phyloP scores from a whole-genome alignment of 2,797 vertebrate species.

The Myotis planiceps region DNA sequence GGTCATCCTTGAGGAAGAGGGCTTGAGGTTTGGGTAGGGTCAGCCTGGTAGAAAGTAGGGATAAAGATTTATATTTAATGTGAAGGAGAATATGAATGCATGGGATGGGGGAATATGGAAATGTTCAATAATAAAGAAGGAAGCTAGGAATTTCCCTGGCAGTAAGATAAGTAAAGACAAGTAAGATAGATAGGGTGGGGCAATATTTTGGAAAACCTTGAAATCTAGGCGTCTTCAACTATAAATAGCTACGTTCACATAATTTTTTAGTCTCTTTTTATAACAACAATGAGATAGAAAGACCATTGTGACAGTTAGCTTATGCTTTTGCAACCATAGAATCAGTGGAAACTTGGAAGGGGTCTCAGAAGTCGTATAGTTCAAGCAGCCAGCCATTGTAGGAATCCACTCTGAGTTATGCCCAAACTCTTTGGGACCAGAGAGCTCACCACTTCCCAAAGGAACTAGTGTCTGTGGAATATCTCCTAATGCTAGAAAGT shows the following conservation, averaged over 20 bases:
- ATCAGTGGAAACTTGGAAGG: background rate
- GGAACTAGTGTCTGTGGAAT: background rate
- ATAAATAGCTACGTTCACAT: background rate
- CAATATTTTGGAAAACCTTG: conserved; percentile 15
- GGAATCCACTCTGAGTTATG: background rate
- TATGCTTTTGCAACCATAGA: background rate
- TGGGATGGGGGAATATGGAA: background rate
- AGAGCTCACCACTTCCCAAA: background rate
- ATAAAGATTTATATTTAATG: background rate
- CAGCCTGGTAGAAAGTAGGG: background rate
- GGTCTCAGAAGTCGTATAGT: background rate
- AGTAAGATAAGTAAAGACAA: background rate
- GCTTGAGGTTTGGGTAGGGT: background rate
- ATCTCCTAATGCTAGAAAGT: background rate
- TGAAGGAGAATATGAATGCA: background rate
- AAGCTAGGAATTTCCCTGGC: background rate
- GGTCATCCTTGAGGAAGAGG: background rate
- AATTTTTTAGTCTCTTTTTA: background rate
- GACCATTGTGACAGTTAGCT: background rate
- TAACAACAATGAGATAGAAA: background rate
- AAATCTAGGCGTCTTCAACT: background rate
- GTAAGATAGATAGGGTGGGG: background rate
- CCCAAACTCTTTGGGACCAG: background rate
- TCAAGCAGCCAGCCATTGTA: background rate
- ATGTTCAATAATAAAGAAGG: background rate